phyloP scores from a whole-genome alignment of 2,797 vertebrate genomes.

The Mus caroli region DNA sequence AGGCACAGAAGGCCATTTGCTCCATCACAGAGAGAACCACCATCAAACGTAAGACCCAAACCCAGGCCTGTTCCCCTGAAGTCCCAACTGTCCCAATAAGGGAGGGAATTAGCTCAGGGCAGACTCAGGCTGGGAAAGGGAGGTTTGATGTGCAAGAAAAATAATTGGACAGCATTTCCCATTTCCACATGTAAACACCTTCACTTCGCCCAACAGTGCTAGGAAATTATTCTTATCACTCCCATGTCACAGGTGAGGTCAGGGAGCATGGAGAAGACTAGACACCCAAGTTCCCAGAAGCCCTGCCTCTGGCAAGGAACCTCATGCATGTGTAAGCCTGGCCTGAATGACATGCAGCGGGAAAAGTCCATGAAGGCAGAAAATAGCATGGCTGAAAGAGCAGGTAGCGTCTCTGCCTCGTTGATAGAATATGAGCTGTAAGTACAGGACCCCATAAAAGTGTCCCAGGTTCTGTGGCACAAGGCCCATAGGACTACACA shows the following conservation, averaged over 20 bases:
- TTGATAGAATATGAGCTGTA: background rate
- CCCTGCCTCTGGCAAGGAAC: background rate
- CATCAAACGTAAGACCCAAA: background rate
- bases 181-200: background rate
- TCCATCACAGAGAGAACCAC: background rate
- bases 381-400: background rate
- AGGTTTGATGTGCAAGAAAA: background rate
- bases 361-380: background rate
- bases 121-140: background rate
- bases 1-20: background rate
- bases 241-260: background rate
- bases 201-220: background rate
- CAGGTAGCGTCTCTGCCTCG: background rate
- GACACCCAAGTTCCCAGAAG: background rate
- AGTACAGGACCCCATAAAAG: background rate
- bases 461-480: rapidly evolving
- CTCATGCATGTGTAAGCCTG: background rate
- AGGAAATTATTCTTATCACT: background rate
- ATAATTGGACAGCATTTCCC: background rate
- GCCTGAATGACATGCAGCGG: background rate
- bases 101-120: background rate
- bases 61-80: background rate
- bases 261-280: background rate
- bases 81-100: background rate
- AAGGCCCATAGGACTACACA: background rate